Base-by-base conservation (phyloP, 2,113 vertebrate species). In the Plecotus auritus region DNA sequence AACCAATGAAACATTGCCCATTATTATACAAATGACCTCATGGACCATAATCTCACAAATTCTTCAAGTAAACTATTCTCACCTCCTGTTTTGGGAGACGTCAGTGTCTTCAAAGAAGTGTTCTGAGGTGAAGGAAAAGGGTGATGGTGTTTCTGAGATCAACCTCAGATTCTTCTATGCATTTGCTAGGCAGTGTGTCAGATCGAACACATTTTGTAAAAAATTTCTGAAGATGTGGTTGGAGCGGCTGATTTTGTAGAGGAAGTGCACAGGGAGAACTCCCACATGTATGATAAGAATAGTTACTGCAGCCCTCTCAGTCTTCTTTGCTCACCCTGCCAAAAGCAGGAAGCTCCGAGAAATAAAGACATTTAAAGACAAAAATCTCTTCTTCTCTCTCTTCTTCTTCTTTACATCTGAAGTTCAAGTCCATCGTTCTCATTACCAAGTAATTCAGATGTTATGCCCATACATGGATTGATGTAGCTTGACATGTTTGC, bases 231-330 rank as follows among this genome's bases (percentile, higher is more conserved):
- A 93, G 83, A 85, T 66, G 67, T 37, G 64, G 18, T 83, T 56
- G 49, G 72, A 86, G 28, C 32, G 18, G 51, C 84, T 76, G 78
- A 64, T 89, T 95, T 86, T 77, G 76, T 54, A 61, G 49, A 95
- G 74, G 80, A 91, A 94, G 86, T 74, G 80, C 78, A 61, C 49
- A 91, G 42, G 59, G 91, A 81, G 47, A 73, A 84, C 91, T 94
- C 95, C 89, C 83, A 96, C 88, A 61, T 17, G 32, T 18, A 56
- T 4, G 88, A 56, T 74, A 91, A 85, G 93, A 95, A 97, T 89
- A 96, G 83, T 88, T 16, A 7, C 45, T 84, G 87, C 22, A 16
- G 2, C 77, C 42, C 17, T 92, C 74, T 80, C 54, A 10, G 82
- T 20, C 42, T 26, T 81, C 83, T 86, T 86, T 67, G 81, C 13